Percentiles rank a stretch among this genome's conserved stretches.
Conservation (phyloP, 2,797 vertebrate species). For the Parotocinclus haroldoi region DNA sequence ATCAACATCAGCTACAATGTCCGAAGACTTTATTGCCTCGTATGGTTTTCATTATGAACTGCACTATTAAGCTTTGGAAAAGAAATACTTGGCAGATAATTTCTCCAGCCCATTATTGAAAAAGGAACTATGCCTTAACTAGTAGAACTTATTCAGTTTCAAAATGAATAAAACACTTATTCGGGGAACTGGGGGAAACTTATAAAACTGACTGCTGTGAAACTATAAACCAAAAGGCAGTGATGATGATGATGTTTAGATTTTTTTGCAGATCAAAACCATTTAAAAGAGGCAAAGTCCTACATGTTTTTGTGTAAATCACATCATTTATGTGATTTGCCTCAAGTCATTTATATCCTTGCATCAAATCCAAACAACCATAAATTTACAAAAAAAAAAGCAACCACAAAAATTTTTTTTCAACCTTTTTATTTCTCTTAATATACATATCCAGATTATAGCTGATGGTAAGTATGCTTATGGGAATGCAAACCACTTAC, state of each 20-base stretch:
- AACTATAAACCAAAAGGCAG: no score
- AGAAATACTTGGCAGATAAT: background rate
- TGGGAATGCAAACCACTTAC: constrained; percentile 7
- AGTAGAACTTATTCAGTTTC: no score
- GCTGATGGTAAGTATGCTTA: constrained; percentile 36
- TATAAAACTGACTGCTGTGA: no score
- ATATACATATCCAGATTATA: constrained; percentile 37
- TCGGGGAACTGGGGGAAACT: no score
- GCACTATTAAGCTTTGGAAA: background rate
- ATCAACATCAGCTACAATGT: background rate
- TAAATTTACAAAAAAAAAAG: background rate
- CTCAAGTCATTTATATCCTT: constrained; percentile 5
- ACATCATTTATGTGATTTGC: constrained; percentile 5
- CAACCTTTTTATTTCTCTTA: constrained; percentile 25
- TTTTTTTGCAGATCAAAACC: no score
- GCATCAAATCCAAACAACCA: constrained; percentile 1
- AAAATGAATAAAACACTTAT: no score
- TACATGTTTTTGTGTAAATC: no score
- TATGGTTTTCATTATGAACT: background rate
- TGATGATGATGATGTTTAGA: background rate
- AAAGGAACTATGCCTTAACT: background rate
- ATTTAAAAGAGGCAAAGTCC: no score
- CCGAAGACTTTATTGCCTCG: no score
- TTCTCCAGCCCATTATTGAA: background rate
- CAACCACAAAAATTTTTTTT: background rate